Evolutionary conservation across 2,113 vertebrate genomes (phyloP), one percentile per base, ranked within the genome.

Genomic region (Equus quagga): DNA sequence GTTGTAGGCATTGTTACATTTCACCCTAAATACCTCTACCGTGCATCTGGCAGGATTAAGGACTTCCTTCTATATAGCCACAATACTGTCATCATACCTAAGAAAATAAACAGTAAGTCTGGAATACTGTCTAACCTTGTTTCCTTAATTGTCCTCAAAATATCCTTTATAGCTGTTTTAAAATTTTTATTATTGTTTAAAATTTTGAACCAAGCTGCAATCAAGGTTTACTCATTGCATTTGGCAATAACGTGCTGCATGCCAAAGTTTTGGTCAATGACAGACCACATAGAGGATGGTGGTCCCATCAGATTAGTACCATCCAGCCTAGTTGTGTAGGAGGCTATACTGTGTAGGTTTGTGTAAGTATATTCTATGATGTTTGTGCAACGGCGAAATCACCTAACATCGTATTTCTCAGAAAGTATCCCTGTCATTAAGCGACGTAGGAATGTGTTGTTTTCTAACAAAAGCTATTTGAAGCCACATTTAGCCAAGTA

Each of bases 131-230:
- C 36, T 89, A 41, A 60, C 51, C 56, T 46, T 11, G 36, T 95
- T 90, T 93, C 78, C 89, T 92, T 19, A 51, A 11, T 87, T 81
- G 92, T 91, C 58, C 51, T 82, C 89, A 78, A 73, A 80, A 89
- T 79, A 95, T n/a, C 54, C 78, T 93, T 92, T 89, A 64, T 64
- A 36, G 46, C 46, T 54, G 31, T 70, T 84, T 82, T 36, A 67
- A 51, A 46, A 15, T 51, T 51, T 84, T 91, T 72, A 36, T 65
- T 60, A 41, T 92, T 51, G 72, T 75, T 94, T 96, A 73, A 46
- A 51, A 70, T 72, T 41, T 82, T 86, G 60, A 79, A 13, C 49
- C 46, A 73, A 49, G 33, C 65, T 58, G 41, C 13, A 49, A 12
- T 44, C 76, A 13, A 64, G 26, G 17, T 70, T 73, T 58, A 41